A percentile compares a stretch with the other conserved stretches of the same genome.
Evolutionary conservation across 2,113 vertebrate genomes (phyloP).

Genomic region (Panthera tigris): DNA sequence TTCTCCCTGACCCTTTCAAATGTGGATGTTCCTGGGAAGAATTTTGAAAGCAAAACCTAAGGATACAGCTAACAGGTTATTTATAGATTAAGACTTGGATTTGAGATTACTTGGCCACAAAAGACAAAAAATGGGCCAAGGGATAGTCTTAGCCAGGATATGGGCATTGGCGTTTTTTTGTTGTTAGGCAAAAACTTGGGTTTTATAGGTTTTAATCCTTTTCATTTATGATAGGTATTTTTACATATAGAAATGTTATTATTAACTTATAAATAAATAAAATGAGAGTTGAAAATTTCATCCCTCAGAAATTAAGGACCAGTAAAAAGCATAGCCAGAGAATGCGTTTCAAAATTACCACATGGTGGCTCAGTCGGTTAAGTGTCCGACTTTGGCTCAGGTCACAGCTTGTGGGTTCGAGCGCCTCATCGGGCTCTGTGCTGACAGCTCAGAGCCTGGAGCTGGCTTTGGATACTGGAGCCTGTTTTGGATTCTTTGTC

Average conservation of each 20-base stretch:
- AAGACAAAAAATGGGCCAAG: neutral
- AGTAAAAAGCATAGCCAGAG: neutral
- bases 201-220: constrained; percentile 17
- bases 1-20: constrained; percentile 1
- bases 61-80: neutral
- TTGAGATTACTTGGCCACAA: constrained; percentile 21
- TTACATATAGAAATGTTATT: constrained; percentile 36
- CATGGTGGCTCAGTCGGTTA: neutral
- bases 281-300: neutral
- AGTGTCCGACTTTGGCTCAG: too few relatives aligned
- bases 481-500: too few relatives aligned
- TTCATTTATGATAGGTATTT: constrained; percentile 3
- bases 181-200: neutral
- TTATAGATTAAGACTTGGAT: constrained; percentile 11
- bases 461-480: too few relatives aligned
- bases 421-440: too few relatives aligned
- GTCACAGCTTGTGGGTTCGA: too few relatives aligned
- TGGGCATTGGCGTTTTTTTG: neutral
- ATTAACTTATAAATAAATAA: constrained; percentile 30
- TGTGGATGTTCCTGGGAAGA: neutral
- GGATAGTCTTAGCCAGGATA: neutral
- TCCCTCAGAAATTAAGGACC: neutral
- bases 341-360: constrained; percentile 18
- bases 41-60: constrained; percentile 20
- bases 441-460: too few relatives aligned